phyloP scores from a whole-genome alignment of 2,797 vertebrate species.

The Tenualosa thibaudeaui region DNA sequence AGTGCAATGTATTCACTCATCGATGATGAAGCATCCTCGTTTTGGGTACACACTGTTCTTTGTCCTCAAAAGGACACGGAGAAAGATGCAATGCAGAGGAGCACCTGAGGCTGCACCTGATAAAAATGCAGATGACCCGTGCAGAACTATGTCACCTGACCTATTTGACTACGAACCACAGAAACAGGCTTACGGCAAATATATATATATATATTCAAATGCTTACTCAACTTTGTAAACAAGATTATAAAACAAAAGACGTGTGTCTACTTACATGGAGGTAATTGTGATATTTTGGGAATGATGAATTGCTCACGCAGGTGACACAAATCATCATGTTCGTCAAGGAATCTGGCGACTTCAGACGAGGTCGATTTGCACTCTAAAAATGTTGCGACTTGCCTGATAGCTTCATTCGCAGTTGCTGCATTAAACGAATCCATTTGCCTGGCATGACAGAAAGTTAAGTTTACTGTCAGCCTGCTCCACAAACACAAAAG shows the following conservation, averaged over 20 bases:
- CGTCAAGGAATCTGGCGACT: slow-evolving; percentile 80
- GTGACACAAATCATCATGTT: slow-evolving; percentile 77
- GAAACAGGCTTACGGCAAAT: not conserved
- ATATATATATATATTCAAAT: no score
- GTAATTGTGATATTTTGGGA: slow-evolving; percentile 83
- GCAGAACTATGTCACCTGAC: slow-evolving; percentile 13
- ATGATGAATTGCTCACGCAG: slow-evolving; percentile 79
- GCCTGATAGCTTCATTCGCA: slow-evolving; percentile 66
- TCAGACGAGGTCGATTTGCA: slow-evolving; percentile 72
- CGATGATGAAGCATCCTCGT: not conserved
- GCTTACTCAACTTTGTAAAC: not conserved
- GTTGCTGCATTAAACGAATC: slow-evolving; percentile 30
- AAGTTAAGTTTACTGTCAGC: not conserved
- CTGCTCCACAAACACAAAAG: not conserved
- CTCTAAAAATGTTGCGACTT: slow-evolving; percentile 65
- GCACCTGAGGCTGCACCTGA: not conserved
- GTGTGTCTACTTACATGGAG: slow-evolving; percentile 76
- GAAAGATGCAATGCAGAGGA: not conserved
- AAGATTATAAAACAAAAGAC: not conserved
- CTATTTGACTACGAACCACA: not conserved
- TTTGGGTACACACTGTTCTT: slow-evolving; percentile 9
- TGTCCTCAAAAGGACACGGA: not conserved
- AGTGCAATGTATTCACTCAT: not conserved
- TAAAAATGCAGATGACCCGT: not conserved
- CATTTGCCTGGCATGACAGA: not conserved